phyloP scores from a whole-genome alignment of 1,140 invertebrate species.

The Stenopsyche tienmushanensis region DNA sequence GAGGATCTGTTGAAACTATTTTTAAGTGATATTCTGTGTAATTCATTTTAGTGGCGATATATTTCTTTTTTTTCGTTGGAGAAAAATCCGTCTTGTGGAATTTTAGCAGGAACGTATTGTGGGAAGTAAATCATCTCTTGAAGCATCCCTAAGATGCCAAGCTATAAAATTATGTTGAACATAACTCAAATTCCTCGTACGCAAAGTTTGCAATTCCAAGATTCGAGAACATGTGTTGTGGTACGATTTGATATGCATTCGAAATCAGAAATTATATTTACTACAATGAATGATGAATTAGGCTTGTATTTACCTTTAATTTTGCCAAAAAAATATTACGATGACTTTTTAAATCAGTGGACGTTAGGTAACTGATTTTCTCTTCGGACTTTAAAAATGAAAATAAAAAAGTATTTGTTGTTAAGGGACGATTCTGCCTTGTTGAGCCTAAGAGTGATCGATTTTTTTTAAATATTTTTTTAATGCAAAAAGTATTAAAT shows the following conservation, averaged over 20 bases:
- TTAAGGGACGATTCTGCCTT: no score
- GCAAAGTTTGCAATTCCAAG: neutral
- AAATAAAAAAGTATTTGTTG: no score
- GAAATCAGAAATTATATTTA: neutral
- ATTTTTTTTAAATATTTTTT: no score
- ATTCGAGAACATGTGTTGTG: neutral
- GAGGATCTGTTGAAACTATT: neutral
- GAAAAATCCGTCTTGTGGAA: no score
- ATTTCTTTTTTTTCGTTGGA: neutral
- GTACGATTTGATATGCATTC: neutral
- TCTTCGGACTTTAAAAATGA: no score
- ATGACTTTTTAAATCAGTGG: neutral
- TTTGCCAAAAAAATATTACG: neutral
- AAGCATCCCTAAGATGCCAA: slow-evolving; percentile 26
- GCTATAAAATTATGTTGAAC: slow-evolving; percentile 34
- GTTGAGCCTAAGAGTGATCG: no score
- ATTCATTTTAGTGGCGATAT: neutral
- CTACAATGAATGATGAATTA: neutral
- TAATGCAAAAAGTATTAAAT: no score
- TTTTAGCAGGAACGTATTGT: slow-evolving; percentile 19
- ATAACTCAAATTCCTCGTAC: slow-evolving; percentile 24
- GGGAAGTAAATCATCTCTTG: slow-evolving; percentile 31
- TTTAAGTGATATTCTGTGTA: neutral
- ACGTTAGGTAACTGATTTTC: no score
- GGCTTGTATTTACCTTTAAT: neutral